These are phyloP conservation scores for Dendrolimus houi DNA, from an alignment of 2,888 invertebrate genomes.

Conservation along the genomic window DNA sequence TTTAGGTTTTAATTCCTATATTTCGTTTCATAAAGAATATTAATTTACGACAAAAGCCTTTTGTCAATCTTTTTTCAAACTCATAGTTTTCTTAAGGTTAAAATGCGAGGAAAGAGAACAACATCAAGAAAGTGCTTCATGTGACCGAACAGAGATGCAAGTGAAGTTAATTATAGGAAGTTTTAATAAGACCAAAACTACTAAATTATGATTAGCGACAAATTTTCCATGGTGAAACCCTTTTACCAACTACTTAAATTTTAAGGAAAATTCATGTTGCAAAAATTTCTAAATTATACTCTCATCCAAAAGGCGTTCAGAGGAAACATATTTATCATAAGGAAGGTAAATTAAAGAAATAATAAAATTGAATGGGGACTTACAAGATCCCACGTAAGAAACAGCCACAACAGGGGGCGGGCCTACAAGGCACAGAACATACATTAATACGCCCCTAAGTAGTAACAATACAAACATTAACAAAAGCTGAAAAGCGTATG, in stretches of 20 bases:
- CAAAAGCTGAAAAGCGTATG: constrained; percentile 14
- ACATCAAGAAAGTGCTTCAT: not conserved
- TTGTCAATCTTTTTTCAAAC: no score
- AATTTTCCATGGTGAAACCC: constrained; percentile 16
- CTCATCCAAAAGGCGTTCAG: not conserved
- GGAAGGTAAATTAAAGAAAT: constrained; percentile 14
- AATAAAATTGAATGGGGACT: constrained; percentile 52
- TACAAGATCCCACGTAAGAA: constrained; percentile 74
- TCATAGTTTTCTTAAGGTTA: no score
- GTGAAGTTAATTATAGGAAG: constrained; percentile 3
- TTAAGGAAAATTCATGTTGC: no score
- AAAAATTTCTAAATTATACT: no score
- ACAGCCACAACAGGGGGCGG: constrained; percentile 73
- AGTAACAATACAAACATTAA: constrained; percentile 17
- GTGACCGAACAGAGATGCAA: constrained; percentile 5
- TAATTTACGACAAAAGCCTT: no score
- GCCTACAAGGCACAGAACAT: constrained; percentile 66
- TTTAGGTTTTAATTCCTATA: no score
- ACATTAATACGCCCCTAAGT: constrained; percentile 46
- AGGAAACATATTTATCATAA: constrained; percentile 6
- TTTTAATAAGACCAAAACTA: not conserved
- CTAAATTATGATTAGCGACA: constrained; percentile 13
- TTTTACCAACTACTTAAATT: not conserved
- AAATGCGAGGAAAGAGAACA: not conserved
- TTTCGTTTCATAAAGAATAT: no score